Evolutionary conservation across 2,888 invertebrate genomes (phyloP), one percentile per base, ranked within the genome.

Genomic region (Hydropsyche betteni): DNA sequence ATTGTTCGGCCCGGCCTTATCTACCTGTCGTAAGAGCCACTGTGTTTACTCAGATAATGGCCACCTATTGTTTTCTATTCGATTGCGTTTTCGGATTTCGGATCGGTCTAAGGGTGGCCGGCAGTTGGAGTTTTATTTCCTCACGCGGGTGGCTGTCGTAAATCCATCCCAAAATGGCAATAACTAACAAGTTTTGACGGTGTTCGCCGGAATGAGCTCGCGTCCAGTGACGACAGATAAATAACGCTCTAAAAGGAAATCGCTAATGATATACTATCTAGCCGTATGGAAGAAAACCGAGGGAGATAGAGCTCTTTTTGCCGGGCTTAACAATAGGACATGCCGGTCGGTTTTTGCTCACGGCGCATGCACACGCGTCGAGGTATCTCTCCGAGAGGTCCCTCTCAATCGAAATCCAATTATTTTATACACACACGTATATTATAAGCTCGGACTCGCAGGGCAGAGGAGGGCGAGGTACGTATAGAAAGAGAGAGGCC

Each of bases 331-430:
- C 72, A 72, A 72, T 72, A 72, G 72, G 24, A 52, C 61, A 72
- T 55, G 36, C 44, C 61, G 24, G 36, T 72, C 44, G 58, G 72
- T 72, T 72, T 72, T 72, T 61, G 72, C 72, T 58, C 70, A 64
- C 64, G 24, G 24, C 34, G 52, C 33, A 53, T 44, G 38, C 55
- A 38, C 81, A 79, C 81, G 81, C 82, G 83, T 58, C 58, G 55
- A 55, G 8, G 38, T 8, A 36, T 12, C 82, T 82, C 83, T 83
- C 61, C 68, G 70, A 84, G 52, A 64, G 70, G 16, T 55, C 58
- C 61, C 84, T 84, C 84, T 84, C 85, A 86, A 86, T 87, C 84
- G 85, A 86, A 86, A 86, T 85, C 85, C 86, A 86, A 87, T 87
- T 87, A 87, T 85, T 85, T 85, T 84, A 76, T 84, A 84, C 85